A percentile compares a stretch with the other conserved stretches of the same genome.
Conservation (phyloP, 2,797 vertebrate genomes). For the Pygocentrus nattereri region DNA sequence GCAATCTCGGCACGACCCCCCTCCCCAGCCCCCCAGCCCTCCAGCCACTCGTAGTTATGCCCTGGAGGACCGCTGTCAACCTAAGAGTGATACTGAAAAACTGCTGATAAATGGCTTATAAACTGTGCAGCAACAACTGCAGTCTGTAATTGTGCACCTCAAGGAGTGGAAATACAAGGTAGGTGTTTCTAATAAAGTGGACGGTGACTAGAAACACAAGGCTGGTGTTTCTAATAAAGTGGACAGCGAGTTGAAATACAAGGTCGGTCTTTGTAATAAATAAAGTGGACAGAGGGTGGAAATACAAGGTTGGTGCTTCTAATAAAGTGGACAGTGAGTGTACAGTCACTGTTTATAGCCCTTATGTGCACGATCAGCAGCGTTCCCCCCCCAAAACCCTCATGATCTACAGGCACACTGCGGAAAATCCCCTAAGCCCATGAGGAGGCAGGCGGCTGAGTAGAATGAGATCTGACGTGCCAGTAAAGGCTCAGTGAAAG, state of each 20-base stretch:
- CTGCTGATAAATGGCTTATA: no score
- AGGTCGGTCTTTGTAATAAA: no score
- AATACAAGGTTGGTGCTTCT: background rate
- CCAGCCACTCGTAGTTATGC: no score
- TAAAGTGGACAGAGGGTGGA: background rate
- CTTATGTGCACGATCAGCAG: conserved; percentile 1
- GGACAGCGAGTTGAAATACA: no score
- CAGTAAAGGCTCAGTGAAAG: conserved; percentile 43
- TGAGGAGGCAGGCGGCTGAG: conserved; percentile 34
- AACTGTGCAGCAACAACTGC: no score
- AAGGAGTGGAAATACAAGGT: background rate
- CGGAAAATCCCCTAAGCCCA: conserved; percentile 29
- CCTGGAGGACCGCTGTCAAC: no score
- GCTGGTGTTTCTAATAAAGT: background rate
- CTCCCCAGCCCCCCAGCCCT: no score
- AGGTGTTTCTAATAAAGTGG: background rate
- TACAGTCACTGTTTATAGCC: background rate
- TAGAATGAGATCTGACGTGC: conserved; percentile 47
- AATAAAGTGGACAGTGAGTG: background rate
- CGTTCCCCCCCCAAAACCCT: background rate
- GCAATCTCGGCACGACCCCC: no score
- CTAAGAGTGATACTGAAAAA: no score
- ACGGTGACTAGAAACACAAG: background rate
- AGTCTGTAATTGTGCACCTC: no score
- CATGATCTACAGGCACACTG: conserved; percentile 32